phyloP scores from a whole-genome alignment of 2,797 vertebrate genomes.

The Hoplostethus atlanticus region DNA sequence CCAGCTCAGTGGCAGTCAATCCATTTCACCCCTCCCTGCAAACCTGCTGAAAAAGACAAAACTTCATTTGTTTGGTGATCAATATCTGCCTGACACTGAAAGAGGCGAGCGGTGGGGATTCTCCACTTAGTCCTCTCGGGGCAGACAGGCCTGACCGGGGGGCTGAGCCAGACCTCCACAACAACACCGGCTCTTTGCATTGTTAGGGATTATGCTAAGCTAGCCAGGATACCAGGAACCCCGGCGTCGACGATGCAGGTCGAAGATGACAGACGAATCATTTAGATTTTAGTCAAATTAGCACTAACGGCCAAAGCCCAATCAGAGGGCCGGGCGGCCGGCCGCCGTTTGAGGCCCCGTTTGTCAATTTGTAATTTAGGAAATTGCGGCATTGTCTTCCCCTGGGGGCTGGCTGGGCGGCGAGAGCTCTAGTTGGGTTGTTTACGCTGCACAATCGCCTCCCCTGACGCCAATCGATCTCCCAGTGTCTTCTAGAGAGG shows the following conservation, averaged over 20 bases:
- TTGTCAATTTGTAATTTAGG: slow-evolving; percentile 81
- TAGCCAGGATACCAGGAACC: slow-evolving; percentile 18
- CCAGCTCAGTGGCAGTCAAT: slow-evolving; percentile 42
- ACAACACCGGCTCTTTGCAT: slow-evolving; percentile 31
- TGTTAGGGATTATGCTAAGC: slow-evolving; percentile 22
- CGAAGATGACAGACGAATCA: slow-evolving; percentile 48
- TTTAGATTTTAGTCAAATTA: slow-evolving; percentile 69
- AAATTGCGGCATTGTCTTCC: slow-evolving; percentile 77
- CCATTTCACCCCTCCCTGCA: slow-evolving; percentile 21
- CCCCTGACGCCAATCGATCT: slow-evolving; percentile 69
- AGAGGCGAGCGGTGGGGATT: slow-evolving; percentile 57
- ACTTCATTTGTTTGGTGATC: slow-evolving; percentile 71
- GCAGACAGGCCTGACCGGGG: neutral
- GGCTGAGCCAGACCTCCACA: slow-evolving; percentile 27
- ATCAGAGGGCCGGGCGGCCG: slow-evolving; percentile 49
- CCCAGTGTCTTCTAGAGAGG: slow-evolving; percentile 41
- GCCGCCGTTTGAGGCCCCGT: slow-evolving; percentile 31
- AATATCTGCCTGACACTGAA: slow-evolving; percentile 61
- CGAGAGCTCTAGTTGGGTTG: slow-evolving; percentile 54
- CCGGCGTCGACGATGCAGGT: slow-evolving; percentile 36
- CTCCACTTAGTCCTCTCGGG: slow-evolving; percentile 47
- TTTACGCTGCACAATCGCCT: slow-evolving; percentile 76
- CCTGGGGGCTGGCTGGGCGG: slow-evolving; percentile 51
- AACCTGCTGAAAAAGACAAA: slow-evolving; percentile 73
- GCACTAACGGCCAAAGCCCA: slow-evolving; percentile 46